Evolutionary conservation across 2,888 invertebrate genomes (phyloP).

Genomic region (Rhaphigaster nebulosa): DNA sequence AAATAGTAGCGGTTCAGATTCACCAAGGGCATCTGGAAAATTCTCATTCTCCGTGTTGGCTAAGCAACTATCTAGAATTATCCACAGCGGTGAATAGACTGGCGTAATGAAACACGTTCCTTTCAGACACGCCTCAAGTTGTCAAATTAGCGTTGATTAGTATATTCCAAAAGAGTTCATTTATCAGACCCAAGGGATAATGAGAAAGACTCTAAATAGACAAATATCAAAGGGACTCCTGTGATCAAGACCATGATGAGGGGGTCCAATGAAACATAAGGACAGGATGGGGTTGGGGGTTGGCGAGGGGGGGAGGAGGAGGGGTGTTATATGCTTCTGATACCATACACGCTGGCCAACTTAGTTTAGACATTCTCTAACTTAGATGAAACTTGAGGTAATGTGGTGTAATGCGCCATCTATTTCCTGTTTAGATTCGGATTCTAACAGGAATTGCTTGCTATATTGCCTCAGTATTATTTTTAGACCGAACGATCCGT

Average conservation of each 20-base stretch:
- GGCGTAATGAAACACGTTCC: background rate
- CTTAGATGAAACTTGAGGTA: conserved; percentile 48
- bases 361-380: conserved; percentile 17
- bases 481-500: background rate
- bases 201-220: background rate
- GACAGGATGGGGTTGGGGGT: background rate
- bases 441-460: background rate
- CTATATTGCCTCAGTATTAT: background rate
- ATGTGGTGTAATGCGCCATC: conserved; percentile 24
- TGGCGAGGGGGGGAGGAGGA: background rate
- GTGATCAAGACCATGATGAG: background rate
- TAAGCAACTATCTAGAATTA: background rate
- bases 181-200: background rate
- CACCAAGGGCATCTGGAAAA: too few species aligned
- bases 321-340: background rate
- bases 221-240: background rate
- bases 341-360: conserved; percentile 15
- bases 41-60: too few species aligned
- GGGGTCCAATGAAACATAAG: background rate
- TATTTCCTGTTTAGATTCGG: conserved; percentile 15
- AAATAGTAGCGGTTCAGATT: too few species aligned
- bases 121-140: background rate
- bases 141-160: background rate
- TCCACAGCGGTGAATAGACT: background rate
- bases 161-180: background rate